Evolutionary conservation across 2,888 invertebrate genomes (phyloP), one percentile per base, ranked within the genome.

Genomic region (Hofmannophila pseudospretella): DNA sequence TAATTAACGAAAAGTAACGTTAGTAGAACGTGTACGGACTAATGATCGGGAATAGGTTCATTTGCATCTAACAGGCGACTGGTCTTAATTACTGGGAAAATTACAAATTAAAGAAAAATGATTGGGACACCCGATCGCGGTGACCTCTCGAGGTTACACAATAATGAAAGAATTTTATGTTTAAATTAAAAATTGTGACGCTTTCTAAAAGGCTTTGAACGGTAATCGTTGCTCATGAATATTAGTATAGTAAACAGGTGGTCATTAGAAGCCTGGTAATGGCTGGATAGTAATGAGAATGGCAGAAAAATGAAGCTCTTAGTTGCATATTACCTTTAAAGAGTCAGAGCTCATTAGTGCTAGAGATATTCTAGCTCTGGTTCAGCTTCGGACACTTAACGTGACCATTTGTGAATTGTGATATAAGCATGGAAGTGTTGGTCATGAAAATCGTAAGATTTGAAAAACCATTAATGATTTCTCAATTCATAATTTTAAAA

Each of bases 1-100:
- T 82, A 81, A 85, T 85, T 85, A 85, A 81, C 73, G 67, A 82
- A 84, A 84, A 80, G 72, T 78, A 75, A 67, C 72, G 68, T 79
- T 72, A 73, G 72, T 78, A 76, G 71, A 68, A 73, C 80, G 71
- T 77, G 81, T 79, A 70, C 67, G 45, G 69, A 74, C 84, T 86
- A 85, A 85, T 85, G 84, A 84, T 85, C 77, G 73, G 58, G 78
- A 77, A 77, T 77, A 72, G 68, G 58, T 76, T 85, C 82, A 86
- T 86, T 85, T 84, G 81, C 86, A 86, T 85, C 67, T 67, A 85
- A 86, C 84, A 84, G 72, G 67, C 73, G 69, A 65, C 61, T 67
- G 68, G 62, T 75, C 79, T 84, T 85, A 81, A 84, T 84, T 81
- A 84, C 82, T 74, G 76, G 57, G 80, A 74, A 81, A 81, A 81